These are phyloP conservation scores for Diachrysia chrysitis DNA, from an alignment of 2,888 invertebrate genomes.

Conservation along the genomic window DNA sequence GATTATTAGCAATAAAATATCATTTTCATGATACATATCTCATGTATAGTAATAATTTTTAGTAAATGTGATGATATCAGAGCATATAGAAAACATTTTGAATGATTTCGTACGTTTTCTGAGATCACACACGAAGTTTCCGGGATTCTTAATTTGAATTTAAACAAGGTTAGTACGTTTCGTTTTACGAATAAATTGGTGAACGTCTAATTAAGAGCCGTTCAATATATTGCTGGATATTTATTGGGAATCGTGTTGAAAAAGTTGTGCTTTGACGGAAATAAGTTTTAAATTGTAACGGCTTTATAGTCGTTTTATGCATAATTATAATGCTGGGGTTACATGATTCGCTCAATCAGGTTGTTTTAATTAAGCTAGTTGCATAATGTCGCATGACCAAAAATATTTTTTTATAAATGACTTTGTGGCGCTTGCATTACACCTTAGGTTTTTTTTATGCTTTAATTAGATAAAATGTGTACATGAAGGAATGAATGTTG, in stretches of 20 bases:
- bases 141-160: conserved; percentile 68
- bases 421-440: too few relatives aligned
- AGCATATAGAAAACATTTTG: conserved; percentile 70
- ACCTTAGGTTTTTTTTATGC: too few relatives aligned
- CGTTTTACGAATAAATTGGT: conserved; percentile 39
- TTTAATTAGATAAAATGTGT: too few relatives aligned
- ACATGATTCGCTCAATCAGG: conserved; percentile 8
- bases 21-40: conserved; percentile 77
- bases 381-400: not conserved
- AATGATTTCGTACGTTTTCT: conserved; percentile 61
- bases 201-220: conserved; percentile 53
- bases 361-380: not conserved
- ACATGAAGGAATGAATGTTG: too few relatives aligned
- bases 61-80: conserved; percentile 76
- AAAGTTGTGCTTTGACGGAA: conserved; percentile 41
- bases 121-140: conserved; percentile 83
- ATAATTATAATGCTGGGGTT: conserved; percentile 17
- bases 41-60: conserved; percentile 68
- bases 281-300: conserved; percentile 43
- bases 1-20: conserved; percentile 77
- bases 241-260: conserved; percentile 55
- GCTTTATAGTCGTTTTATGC: conserved; percentile 36
- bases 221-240: conserved; percentile 52
- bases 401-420: not conserved
- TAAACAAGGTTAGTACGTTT: conserved; percentile 54